phyloP scores from a whole-genome alignment of 2,888 invertebrate genomes.

The Netelia inedita region DNA sequence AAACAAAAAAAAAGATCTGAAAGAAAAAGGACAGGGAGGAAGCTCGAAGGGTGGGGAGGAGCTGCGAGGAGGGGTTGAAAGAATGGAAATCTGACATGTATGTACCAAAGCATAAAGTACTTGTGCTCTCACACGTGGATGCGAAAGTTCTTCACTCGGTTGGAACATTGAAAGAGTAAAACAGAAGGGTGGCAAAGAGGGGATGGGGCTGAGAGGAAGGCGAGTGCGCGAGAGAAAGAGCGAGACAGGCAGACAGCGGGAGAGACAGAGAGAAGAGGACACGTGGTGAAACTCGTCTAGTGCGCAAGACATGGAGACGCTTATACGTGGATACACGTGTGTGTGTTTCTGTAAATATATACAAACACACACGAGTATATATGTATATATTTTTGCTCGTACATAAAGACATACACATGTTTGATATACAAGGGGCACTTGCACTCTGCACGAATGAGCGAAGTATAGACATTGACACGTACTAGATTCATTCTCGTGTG shows the following conservation, averaged over 20 bases:
- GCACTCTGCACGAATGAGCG: constrained; percentile 63
- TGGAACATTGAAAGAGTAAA: constrained; percentile 54
- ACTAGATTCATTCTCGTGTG: constrained; percentile 17
- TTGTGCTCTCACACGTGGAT: constrained; percentile 56
- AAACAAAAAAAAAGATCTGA: constrained; percentile 13
- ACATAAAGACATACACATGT: no score
- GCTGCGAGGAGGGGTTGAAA: constrained; percentile 15
- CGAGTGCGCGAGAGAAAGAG: constrained; percentile 28
- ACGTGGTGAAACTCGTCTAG: constrained; percentile 43
- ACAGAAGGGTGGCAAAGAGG: constrained; percentile 35
- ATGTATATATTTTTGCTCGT: not conserved
- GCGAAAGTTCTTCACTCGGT: constrained; percentile 49
- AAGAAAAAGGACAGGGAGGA: not conserved
- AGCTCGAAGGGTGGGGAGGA: constrained; percentile 14
- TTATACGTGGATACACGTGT: not conserved
- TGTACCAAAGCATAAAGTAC: constrained; percentile 57
- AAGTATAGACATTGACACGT: constrained; percentile 61
- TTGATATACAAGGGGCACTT: constrained; percentile 21
- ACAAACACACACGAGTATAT: not conserved
- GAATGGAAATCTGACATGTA: constrained; percentile 40
- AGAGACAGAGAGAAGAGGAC: constrained; percentile 15
- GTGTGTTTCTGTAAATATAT: no score
- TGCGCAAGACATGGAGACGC: constrained; percentile 4
- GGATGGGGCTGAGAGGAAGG: constrained; percentile 34
- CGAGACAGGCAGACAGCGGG: constrained; percentile 13